Evolutionary conservation across 1,140 invertebrate species (phyloP).

Genomic region (Goniozus legneri): DNA sequence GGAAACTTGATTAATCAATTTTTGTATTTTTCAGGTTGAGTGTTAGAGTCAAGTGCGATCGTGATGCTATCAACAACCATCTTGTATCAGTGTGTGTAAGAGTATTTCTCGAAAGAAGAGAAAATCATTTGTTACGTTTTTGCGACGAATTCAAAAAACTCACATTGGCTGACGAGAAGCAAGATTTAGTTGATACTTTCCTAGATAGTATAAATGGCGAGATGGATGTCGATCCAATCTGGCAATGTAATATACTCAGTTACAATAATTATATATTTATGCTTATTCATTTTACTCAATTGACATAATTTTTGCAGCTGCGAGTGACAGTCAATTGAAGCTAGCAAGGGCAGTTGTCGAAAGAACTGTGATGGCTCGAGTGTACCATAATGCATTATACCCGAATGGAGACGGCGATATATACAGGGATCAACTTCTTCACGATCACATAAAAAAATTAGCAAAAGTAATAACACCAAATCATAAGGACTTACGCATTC

Average conservation of each 20-base stretch:
- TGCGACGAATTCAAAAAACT: slow-evolving; percentile 73
- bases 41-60: slow-evolving; percentile 67
- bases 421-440: slow-evolving; percentile 82
- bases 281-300: slow-evolving; percentile 1
- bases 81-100: slow-evolving; percentile 76
- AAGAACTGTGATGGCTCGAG: slow-evolving; percentile 77
- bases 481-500: slow-evolving; percentile 80
- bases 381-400: slow-evolving; percentile 91
- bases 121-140: slow-evolving; percentile 65
- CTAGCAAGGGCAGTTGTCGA: slow-evolving; percentile 73
- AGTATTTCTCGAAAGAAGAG: slow-evolving; percentile 73
- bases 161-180: slow-evolving; percentile 79
- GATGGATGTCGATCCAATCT: slow-evolving; percentile 68
- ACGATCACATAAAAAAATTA: slow-evolving; percentile 85
- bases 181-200: slow-evolving; percentile 68
- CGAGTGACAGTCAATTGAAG: slow-evolving; percentile 66
- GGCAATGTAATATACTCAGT: slow-evolving; percentile 59
- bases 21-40: slow-evolving; percentile 52
- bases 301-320: slow-evolving; percentile 56
- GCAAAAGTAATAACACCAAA: slow-evolving; percentile 75
- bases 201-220: slow-evolving; percentile 53
- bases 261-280: slow-evolving; percentile 4
- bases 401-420: slow-evolving; percentile 96
- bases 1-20: no score
- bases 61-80: slow-evolving; percentile 72